Base-by-base conservation (phyloP, 2,797 vertebrate species). In the Rhinella marina region DNA sequence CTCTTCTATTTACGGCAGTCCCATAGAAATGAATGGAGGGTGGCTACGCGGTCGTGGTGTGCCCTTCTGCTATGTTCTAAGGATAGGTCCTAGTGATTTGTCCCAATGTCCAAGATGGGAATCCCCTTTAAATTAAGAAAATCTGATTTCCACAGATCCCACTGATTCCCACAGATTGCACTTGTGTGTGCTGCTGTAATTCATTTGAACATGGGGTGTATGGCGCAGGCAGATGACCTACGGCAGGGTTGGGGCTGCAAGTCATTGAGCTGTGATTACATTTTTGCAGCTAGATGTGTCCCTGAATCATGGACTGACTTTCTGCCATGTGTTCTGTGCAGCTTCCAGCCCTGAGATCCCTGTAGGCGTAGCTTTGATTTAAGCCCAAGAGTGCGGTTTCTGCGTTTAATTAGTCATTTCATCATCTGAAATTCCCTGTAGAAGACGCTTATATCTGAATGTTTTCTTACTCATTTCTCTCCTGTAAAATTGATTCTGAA, bases 391-490 rank as follows among this genome's bases (percentile, higher is more conserved):
- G 85, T 86, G 77, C 25, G 23, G 23, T 86, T 86, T 68, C 25
- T n/a, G n/a, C 9, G 32, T 78, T 72, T 86, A 86, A 86, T 86
- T 86, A 81, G 85, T 32, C 23, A 81, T 86, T 81, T 86, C 77
- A 86, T 86, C 85, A 86, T 86, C 76, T 48, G 77, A 54, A n/a
- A 72, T 73, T 61, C 64, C 66, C 77, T 25, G 50, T 64, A 48
- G 57, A 52, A 17, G 32, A 77, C 57, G n/a, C 56, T 12, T 17
- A 14, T 7, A 57, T 72, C 82, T 72, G 13, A 82, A 59, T n/a
- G 62, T 82, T n/a, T 14, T 82, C 5, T 27, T 64, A n/a, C 61
- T 5, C 54, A 59, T 59, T 27, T 29, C 48, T 29, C n/a, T 59
- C 16, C 77, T n/a, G 48, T 76, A 16, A 9, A 41, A 41, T 48